A percentile compares a stretch with the other conserved stretches of the same genome.
Evolutionary conservation across 2,888 invertebrate genomes (phyloP).

Genomic region (Trachelus stipa): DNA sequence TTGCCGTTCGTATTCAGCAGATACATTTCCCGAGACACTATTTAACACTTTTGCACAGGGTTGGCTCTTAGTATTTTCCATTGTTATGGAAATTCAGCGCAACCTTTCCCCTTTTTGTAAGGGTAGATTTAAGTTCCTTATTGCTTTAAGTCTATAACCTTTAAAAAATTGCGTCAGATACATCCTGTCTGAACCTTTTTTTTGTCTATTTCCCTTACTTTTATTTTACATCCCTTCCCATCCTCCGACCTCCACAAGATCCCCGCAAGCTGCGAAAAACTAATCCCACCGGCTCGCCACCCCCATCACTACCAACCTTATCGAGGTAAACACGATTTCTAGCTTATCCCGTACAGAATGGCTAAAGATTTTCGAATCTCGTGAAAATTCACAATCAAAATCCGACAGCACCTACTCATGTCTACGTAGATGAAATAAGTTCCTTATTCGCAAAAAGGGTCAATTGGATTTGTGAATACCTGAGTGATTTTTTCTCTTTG

Average conservation of each 20-base stretch:
- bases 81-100: neutral
- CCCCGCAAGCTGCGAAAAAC: neutral
- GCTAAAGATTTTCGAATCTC: neutral
- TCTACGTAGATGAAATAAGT: neutral
- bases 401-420: neutral
- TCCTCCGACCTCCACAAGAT: neutral
- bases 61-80: neutral
- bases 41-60: neutral
- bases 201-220: neutral
- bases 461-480: neutral
- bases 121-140: neutral
- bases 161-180: neutral
- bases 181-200: neutral
- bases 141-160: neutral
- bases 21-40: neutral
- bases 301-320: neutral
- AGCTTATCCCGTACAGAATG: neutral
- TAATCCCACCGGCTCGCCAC: neutral
- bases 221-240: neutral
- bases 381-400: neutral
- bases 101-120: neutral
- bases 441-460: neutral
- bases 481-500: neutral
- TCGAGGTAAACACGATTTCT: neutral
- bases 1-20: neutral